phyloP scores from a whole-genome alignment of 2,888 invertebrate genomes.

The Blomia tropicalis region DNA sequence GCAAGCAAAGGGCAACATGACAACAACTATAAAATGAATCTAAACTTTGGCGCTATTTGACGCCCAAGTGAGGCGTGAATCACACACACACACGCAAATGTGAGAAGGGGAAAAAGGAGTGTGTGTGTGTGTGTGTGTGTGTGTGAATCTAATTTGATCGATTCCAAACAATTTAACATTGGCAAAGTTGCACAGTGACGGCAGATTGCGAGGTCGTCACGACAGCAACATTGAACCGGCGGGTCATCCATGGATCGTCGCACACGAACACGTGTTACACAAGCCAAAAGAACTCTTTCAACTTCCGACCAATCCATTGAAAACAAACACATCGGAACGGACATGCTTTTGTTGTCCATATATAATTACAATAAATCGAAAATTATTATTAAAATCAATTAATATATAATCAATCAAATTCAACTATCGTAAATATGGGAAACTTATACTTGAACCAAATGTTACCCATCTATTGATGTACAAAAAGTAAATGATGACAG shows the following conservation, averaged over 20 bases:
- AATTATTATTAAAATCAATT: not conserved
- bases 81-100: not conserved
- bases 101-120: too few species aligned
- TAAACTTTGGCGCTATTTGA: too few species aligned
- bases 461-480: too few species aligned
- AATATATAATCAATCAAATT: not conserved
- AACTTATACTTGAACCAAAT: too few species aligned
- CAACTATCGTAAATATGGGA: too few species aligned
- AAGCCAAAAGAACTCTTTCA: not conserved
- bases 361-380: not conserved
- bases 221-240: not conserved
- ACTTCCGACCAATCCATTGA: too few species aligned
- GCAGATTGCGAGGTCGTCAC: not conserved
- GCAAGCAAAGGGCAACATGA: too few species aligned
- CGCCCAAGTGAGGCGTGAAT: slow-evolving; percentile 11
- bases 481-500: too few species aligned
- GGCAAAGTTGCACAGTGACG: not conserved
- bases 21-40: too few species aligned
- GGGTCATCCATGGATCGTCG: not conserved
- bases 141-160: not conserved
- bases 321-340: too few species aligned
- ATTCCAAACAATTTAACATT: slow-evolving; percentile 7
- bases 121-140: not conserved
- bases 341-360: too few species aligned
- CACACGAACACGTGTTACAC: slow-evolving; percentile 5